Evolutionary conservation across 2,888 invertebrate species (phyloP), one percentile per base, ranked within the genome.

Genomic region (Thyatira batis): DNA sequence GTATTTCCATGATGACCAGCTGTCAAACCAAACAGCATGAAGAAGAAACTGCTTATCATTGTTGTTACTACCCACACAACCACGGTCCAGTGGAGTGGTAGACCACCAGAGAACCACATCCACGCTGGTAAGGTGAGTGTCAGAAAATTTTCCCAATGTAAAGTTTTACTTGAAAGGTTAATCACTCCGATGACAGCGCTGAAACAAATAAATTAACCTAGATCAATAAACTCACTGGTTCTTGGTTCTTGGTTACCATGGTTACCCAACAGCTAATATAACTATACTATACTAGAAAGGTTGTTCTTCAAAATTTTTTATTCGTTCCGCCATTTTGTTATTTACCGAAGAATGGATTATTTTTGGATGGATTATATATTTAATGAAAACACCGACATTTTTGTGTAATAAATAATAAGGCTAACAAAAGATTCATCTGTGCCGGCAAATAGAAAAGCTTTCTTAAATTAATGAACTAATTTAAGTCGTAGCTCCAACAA

Each of bases 1-100:
- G 94, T 93, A 0, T 96, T 96, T 69, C 95, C 95, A 73, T 97
- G 97, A 85, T 97, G 97, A 0, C 95, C 96, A 2, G 96, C 97
- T 60, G 95, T 96, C 39, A 96, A 66, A 0, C 96, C 96, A 57
- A 95, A 94, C 0, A 94, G 55, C 2, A 89, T 88, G 70, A 97
- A 95, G 11, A 93, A 72, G 57, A 95, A 93, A 63, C 96, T 95
- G 1, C 87, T 85, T 0, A 89, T 65, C 20, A 93, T 46, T 5
- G 93, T 62, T 0, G 93, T 89, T 0, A 87, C 70, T 0, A 94
- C 54, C 95, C 95, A 96, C 48, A 93, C 69, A 0, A 74, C 60
- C 0, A 94, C 11, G 0, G 91, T 88, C 75, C 76, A 80, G 0
- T 75, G 58, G 0, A 84, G 20, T 0, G 89, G 54, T 1, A 87